A percentile compares a stretch with the other conserved stretches of the same genome.
These are phyloP conservation scores for Mythimna loreyi DNA, from an alignment of 2,888 invertebrate species.

Conservation along the genomic window DNA sequence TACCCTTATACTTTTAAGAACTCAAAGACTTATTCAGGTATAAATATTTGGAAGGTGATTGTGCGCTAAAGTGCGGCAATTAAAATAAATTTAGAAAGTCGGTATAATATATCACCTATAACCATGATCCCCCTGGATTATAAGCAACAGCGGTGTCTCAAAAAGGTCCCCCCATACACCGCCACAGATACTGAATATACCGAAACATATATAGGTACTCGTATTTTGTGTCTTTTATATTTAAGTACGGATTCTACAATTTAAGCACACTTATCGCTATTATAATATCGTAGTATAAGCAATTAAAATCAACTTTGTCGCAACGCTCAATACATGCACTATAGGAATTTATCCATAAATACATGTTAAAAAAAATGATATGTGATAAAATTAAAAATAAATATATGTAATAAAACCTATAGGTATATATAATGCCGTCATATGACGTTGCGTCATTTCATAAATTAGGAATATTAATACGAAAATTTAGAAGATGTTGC, in stretches of 20 bases:
- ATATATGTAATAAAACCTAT: no score
- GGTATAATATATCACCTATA: slow-evolving; percentile 28
- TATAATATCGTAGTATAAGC: not conserved
- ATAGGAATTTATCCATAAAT: no score
- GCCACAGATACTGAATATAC: slow-evolving; percentile 13
- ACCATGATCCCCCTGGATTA: slow-evolving; percentile 33
- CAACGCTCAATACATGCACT: no score
- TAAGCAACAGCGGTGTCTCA: slow-evolving; percentile 14
- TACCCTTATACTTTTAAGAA: slow-evolving; percentile 10
- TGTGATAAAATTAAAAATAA: no score
- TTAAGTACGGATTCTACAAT: no score
- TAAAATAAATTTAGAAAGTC: slow-evolving; percentile 25
- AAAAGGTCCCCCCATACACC: slow-evolving; percentile 10
- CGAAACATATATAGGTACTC: slow-evolving; percentile 18
- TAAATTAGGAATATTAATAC: no score
- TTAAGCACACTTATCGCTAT: not conserved
- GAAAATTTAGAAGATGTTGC: no score
- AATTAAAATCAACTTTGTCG: no score
- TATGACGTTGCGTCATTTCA: no score
- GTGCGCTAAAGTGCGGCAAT: slow-evolving; percentile 20
- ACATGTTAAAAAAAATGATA: no score
- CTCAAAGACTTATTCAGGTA: not conserved
- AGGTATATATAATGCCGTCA: no score
- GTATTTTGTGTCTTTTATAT: not conserved
- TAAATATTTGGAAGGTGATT: slow-evolving; percentile 12